These are phyloP conservation scores for Phyllostomus hastatus DNA, from an alignment of 2,113 vertebrate species.

Conservation along the genomic window DNA sequence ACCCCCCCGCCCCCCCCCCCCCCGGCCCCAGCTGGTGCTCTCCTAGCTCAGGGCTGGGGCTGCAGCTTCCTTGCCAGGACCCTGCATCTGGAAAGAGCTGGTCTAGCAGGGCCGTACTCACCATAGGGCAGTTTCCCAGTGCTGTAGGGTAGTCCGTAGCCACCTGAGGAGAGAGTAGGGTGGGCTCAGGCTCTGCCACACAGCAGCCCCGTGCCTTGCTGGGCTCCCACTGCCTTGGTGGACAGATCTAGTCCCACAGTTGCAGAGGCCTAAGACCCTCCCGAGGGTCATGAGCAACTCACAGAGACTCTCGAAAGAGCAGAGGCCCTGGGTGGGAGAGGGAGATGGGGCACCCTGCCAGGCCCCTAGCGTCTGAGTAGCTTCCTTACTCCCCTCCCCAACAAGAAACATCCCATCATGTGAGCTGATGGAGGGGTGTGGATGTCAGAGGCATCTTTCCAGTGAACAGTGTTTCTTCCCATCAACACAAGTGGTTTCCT, in stretches of 20 bases:
- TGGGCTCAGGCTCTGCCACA: neutral
- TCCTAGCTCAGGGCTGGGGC: neutral
- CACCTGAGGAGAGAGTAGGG: constrained; percentile 81
- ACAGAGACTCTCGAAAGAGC: neutral
- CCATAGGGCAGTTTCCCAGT: constrained; percentile 87
- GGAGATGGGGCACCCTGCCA: neutral
- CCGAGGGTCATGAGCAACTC: neutral
- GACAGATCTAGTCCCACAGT: neutral
- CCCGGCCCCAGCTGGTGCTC: neutral
- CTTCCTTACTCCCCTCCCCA: neutral
- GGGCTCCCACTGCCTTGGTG: neutral
- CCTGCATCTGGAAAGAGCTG: neutral
- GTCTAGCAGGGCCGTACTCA: constrained; percentile 64
- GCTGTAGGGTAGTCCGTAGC: constrained; percentile 87
- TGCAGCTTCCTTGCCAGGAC: neutral
- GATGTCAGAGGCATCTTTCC: neutral
- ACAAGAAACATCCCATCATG: neutral
- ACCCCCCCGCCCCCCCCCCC: neutral
- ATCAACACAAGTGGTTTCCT: neutral
- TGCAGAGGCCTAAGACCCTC: neutral
- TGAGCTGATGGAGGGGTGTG: neutral
- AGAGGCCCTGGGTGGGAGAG: neutral
- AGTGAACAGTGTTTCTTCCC: neutral
- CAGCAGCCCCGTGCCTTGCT: neutral
- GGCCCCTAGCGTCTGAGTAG: neutral